Base-by-base conservation (phyloP, 1,140 invertebrate species). In the Drosophila murphyi region DNA sequence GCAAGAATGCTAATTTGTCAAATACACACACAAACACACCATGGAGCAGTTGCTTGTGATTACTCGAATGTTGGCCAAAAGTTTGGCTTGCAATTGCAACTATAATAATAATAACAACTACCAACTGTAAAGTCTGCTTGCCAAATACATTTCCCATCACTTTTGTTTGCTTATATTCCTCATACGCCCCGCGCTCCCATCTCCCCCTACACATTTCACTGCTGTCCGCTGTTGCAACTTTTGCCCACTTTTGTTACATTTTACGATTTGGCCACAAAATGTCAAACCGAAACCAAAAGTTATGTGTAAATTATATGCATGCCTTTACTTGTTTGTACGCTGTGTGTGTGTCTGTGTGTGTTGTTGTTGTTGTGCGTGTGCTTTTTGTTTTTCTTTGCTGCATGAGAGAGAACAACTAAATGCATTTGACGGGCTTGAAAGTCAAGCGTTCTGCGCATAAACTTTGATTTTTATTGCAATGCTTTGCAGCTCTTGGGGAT, bases 261-360 rank as follows among this genome's bases (percentile, higher is more conserved):
- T 88, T 88, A 88, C 88, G 88, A 83, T 87, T 61, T 67, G 79
- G 82, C 83, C 83, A 83, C 83, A 89, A 78, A 87, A 88, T 87
- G 83, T 87, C 85, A 87, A 87, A 88, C 85, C 67, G 60, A 88
- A 87, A 87, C 83, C 83, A 89, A 87, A 87, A 87, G 85, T 87
- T 87, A 89, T 87, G 83, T 78, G 75, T 69, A 76, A 79, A 79
- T 80, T 71, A 79, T 74, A 54, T 64, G 72, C 54, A 41, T 57
- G 52, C 12, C 47, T 62, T 7, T 47, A n/a, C 10, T 43, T 41
- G 8, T 12, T 7, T 20, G 20, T 20, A 20, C 20, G 1, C 4
- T 41, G 41, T 37, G 6, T 20, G 47, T 37, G 29, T 45, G 29
- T 54, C 6, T 34, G 4, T 52, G 48, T 50, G 1, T 43, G 7